These are phyloP conservation scores for Syritta pipiens DNA, from an alignment of 2,888 invertebrate genomes.

Conservation along the genomic window DNA sequence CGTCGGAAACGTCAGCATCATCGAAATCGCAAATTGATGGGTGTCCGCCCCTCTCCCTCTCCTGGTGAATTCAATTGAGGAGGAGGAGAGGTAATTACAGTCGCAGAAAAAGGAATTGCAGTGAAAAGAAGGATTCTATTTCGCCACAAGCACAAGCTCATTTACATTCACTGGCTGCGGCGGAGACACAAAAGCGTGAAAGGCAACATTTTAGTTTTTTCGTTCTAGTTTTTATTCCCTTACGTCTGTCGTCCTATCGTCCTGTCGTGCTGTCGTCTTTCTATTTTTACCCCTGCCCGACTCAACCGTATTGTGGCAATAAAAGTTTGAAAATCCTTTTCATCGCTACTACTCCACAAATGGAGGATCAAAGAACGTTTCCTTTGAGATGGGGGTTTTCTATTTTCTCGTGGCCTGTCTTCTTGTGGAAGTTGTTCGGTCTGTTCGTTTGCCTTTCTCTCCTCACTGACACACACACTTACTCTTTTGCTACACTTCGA, in stretches of 20 bases:
- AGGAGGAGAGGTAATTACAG: neutral
- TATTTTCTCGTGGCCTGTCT: too few species aligned
- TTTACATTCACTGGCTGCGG: neutral
- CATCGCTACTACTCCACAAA: conserved; percentile 16
- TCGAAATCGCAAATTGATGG: neutral
- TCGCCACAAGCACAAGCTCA: neutral
- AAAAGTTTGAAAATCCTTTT: conserved; percentile 35
- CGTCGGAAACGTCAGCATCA: neutral
- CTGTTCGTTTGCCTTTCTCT: too few species aligned
- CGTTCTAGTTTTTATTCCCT: neutral
- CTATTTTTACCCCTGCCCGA: too few species aligned
- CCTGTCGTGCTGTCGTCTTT: too few species aligned
- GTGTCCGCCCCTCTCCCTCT: too few species aligned
- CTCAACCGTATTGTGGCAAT: conserved; percentile 13
- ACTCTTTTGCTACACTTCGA: conserved; percentile 37
- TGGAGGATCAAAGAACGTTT: conserved; percentile 39
- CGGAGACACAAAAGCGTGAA: neutral
- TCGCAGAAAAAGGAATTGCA: neutral
- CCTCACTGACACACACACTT: too few species aligned
- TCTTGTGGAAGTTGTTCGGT: too few species aligned
- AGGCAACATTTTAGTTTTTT: neutral
- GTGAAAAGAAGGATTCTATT: too few species aligned
- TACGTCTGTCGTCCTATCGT: too few species aligned
- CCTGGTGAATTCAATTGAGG: neutral
- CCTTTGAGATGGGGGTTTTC: conserved; percentile 18